Evolutionary conservation across 1,140 invertebrate species (phyloP).

Genomic region (Teleopsis dalmanni): DNA sequence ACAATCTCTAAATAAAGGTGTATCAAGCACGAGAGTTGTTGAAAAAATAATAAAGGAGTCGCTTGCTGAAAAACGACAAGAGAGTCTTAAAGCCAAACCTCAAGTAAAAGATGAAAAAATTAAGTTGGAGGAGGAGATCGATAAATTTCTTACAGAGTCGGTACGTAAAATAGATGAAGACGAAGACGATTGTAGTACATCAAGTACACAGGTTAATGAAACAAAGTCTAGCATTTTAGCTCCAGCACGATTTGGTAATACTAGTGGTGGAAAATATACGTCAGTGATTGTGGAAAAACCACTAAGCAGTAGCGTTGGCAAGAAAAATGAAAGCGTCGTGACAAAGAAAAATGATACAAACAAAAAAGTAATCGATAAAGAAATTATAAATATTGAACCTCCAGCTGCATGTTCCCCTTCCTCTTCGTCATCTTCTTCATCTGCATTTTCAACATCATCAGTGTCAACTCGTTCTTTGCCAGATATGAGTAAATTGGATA

Average conservation of each 20-base stretch:
- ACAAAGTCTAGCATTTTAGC: slow-evolving; percentile 12
- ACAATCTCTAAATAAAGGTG: neutral
- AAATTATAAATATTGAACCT: slow-evolving; percentile 27
- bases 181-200: slow-evolving; percentile 20
- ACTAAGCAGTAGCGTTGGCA: slow-evolving; percentile 12
- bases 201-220: neutral
- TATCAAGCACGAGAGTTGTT: slow-evolving; percentile 8
- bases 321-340: slow-evolving; percentile 10
- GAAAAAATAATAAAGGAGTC: slow-evolving; percentile 21
- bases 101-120: slow-evolving; percentile 12
- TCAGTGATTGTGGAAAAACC: slow-evolving; percentile 38
- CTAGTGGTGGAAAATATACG: slow-evolving; percentile 20
- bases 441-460: slow-evolving; percentile 22
- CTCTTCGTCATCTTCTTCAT: slow-evolving; percentile 14
- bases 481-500: slow-evolving; percentile 41
- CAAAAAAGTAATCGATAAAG: slow-evolving; percentile 19
- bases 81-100: slow-evolving; percentile 20
- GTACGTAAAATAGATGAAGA: slow-evolving; percentile 3
- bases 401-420: slow-evolving; percentile 34
- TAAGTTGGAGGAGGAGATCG: slow-evolving; percentile 2
- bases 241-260: slow-evolving; percentile 21
- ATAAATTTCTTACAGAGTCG: neutral
- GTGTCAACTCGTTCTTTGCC: slow-evolving; percentile 28
- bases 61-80: slow-evolving; percentile 19
- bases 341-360: slow-evolving; percentile 11